Base-by-base conservation (phyloP, 2,797 vertebrate genomes). In the Halcyon smyrnensis region DNA sequence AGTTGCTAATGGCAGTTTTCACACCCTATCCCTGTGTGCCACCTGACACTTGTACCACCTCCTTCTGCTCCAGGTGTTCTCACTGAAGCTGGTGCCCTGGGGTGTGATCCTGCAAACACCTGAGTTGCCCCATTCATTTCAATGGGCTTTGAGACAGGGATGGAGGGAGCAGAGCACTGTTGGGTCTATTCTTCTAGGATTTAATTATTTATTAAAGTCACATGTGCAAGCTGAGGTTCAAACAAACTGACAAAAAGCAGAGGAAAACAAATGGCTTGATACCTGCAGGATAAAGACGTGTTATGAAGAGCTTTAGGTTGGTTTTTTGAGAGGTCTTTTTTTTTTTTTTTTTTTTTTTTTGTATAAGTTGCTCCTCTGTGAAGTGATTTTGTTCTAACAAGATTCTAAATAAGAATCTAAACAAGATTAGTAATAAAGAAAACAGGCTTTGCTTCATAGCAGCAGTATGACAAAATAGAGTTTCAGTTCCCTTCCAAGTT, bases 331-430 rank as follows among this genome's bases (percentile, higher is more conserved):
- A 84, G 36, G 54, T 60, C 41, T 43, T 43, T 43, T 43, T 43
- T 43, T 41, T 41, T 41, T 41, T 43, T 43, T 41, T 41, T 41
- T 41, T 36, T 36, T 8, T 56, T 78, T 94, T 90, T 87, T 84
- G 46, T 87, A 50, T 46, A 60, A 46, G 81, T 60, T 39, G 17
- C 39, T 91, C 30, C 54, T 85, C 69, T 92, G 54, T 60, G 12
- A 64, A 91, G 60, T 15, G 32, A 93, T 75, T 96, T 95, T 79
- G 25, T 93, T 97, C 93, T 79, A 84, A 77, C 24, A 50, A 46
- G 56, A 77, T 84, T 74, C 30, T 75, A 78, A 69, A 48, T 64
- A 86, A 90, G 80, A 60, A 48, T 50, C 32, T 90, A 87, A 69
- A 43, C 24, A 87, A 71, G 57, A 74, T 79, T 67, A 48, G 46